Evolutionary conservation across 2,888 invertebrate species (phyloP).

Genomic region (Philonicus albiceps): DNA sequence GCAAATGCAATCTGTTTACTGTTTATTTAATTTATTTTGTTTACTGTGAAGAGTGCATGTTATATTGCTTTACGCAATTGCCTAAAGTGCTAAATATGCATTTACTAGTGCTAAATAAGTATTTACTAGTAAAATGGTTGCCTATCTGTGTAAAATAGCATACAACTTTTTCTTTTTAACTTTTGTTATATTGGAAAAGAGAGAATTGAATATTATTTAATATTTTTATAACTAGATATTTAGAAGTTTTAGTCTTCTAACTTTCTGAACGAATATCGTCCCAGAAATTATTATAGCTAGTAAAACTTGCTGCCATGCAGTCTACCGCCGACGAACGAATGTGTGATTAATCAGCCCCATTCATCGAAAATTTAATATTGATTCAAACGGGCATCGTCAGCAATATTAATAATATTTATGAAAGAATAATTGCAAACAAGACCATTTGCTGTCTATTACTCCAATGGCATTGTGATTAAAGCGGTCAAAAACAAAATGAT

Average conservation of each 20-base stretch:
- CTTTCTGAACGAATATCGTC: neutral
- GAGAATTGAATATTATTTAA: too few species aligned
- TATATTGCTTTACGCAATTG: too few species aligned
- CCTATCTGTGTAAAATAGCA: too few species aligned
- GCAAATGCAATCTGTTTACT: too few species aligned
- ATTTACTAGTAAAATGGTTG: too few species aligned
- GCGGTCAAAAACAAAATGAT: neutral
- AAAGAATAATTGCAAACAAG: neutral
- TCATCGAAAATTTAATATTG: neutral
- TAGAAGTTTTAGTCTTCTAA: neutral
- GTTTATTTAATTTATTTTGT: too few species aligned
- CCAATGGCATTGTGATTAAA: constrained; percentile 2
- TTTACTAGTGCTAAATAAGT: too few species aligned
- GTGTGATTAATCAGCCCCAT: neutral
- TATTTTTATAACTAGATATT: neutral
- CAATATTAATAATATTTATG: neutral
- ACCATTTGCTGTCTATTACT: neutral
- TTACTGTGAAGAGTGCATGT: too few species aligned
- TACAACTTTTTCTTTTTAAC: too few species aligned
- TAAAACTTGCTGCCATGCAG: neutral
- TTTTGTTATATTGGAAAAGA: too few species aligned
- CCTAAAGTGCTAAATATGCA: too few species aligned
- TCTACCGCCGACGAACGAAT: neutral
- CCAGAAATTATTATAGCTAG: neutral
- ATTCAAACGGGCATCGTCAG: neutral